Base-by-base conservation (phyloP, 2,113 vertebrate genomes). In the Cyrtonyx montezumae region DNA sequence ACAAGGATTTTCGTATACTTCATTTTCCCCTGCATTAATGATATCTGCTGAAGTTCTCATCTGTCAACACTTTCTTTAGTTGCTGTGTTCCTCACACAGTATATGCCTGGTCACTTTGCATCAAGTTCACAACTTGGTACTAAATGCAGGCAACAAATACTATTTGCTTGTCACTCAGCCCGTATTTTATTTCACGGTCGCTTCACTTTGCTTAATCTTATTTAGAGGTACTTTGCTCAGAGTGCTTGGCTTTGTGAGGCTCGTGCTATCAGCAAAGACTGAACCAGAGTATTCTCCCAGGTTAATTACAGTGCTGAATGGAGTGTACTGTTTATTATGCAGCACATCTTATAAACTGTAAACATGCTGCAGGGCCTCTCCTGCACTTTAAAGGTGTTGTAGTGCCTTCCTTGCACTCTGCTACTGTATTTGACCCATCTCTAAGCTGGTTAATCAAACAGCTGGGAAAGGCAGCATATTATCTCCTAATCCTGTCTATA, bases 361-460 rank as follows among this genome's bases (percentile, higher is more conserved):
- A 86, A 66, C 74, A 66, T 49, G 69, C 66, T 91, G 71, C 23
- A 76, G 48, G 78, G 77, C 42, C 53, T 87, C 23, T 84, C 49
- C 63, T 46, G 32, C 78, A 80, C 87, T 84, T 62, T 51, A 87
- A 94, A 89, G 88, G 88, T 76, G 82, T 37, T 43, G 62, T 14
- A 62, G 68, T 67, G 78, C 30, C 66, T 19, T 40, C 90, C 78
- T 49, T 51, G 40, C 8, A 18, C 76, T 83, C 81, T 91, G 87
- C 86, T 95, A 56, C 87, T 87, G 94, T 59, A 13, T 92, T 61
- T 37, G 88, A 91, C 58, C 74, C 65, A 66, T 23, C 45, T 42
- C 84, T 92, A 95, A 96, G 77, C 82, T 83, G 67, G 84, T 88
- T 92, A 95, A 96, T 79, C 83, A 94, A 96, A 90, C 42, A 95